phyloP scores from a whole-genome alignment of 2,888 invertebrate genomes.

The Diaprepes abbreviatus region DNA sequence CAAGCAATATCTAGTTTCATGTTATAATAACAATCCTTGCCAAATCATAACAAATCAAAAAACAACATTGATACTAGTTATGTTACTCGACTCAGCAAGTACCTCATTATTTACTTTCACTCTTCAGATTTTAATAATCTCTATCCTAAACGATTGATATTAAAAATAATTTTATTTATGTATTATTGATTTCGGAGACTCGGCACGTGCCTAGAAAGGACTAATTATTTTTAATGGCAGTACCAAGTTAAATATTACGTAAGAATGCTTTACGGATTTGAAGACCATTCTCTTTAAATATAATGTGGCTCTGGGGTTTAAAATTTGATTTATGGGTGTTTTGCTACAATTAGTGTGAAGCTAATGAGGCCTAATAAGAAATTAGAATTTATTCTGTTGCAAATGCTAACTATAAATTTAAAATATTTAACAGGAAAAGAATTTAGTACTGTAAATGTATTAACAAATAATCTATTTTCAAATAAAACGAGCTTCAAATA shows the following conservation, averaged over 20 bases:
- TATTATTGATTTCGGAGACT: constrained; percentile 8
- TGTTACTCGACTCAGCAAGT: constrained; percentile 13
- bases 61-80: too few relatives aligned
- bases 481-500: too few relatives aligned
- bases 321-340: constrained; percentile 30
- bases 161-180: constrained; percentile 38
- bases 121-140: constrained; percentile 29
- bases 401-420: too few relatives aligned
- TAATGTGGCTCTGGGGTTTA: constrained; percentile 13
- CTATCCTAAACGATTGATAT: constrained; percentile 27
- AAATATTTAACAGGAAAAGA: too few relatives aligned
- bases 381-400: background rate
- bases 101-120: constrained; percentile 34
- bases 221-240: constrained; percentile 38
- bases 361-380: constrained; percentile 23
- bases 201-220: constrained; percentile 41
- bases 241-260: constrained; percentile 22
- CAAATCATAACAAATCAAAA: too few relatives aligned
- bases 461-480: too few relatives aligned
- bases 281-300: constrained; percentile 26
- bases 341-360: constrained; percentile 11
- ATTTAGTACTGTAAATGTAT: too few relatives aligned
- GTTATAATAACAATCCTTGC: too few relatives aligned
- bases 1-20: too few relatives aligned
- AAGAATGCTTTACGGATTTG: constrained; percentile 19